Percentiles rank a stretch among this genome's conserved stretches.
phyloP scores from a whole-genome alignment of 2,113 vertebrate genomes.

The Pteronura brasiliensis region DNA sequence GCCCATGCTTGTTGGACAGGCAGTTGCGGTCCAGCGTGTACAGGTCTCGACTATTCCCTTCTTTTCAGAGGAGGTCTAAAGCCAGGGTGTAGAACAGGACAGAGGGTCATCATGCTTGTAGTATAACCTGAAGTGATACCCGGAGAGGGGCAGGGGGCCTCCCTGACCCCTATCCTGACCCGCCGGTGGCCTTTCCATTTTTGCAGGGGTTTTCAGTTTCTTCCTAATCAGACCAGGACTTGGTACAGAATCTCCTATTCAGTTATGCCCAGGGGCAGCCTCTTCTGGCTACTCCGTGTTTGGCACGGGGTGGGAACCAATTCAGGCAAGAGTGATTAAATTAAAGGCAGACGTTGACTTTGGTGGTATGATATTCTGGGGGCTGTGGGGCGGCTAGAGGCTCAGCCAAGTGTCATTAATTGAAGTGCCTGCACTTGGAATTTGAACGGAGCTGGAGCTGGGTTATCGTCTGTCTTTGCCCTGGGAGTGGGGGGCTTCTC shows the following conservation, averaged over 20 bases:
- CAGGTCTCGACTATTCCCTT: not conserved
- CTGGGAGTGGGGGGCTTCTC: not conserved
- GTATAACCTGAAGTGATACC: not conserved
- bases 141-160: not conserved
- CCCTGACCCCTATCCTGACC: not conserved
- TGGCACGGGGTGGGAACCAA: not conserved
- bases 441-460: not conserved
- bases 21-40: not conserved
- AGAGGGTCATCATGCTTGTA: not conserved
- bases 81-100: not conserved
- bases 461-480: not conserved
- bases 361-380: not conserved
- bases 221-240: not conserved
- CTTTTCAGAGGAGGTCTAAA: not conserved
- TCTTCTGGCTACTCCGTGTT: not conserved
- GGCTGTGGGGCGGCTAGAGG: not conserved
- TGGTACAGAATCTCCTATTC: not conserved
- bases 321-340: not conserved
- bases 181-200: not conserved
- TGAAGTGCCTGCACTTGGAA: not conserved
- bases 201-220: not conserved
- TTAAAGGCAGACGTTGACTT: constrained; percentile 5
- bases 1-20: not conserved
- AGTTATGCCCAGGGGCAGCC: constrained; percentile 3
- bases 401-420: not conserved